Evolutionary conservation across 2,888 invertebrate genomes (phyloP).

Genomic region (Caenorhabditis sp.): DNA sequence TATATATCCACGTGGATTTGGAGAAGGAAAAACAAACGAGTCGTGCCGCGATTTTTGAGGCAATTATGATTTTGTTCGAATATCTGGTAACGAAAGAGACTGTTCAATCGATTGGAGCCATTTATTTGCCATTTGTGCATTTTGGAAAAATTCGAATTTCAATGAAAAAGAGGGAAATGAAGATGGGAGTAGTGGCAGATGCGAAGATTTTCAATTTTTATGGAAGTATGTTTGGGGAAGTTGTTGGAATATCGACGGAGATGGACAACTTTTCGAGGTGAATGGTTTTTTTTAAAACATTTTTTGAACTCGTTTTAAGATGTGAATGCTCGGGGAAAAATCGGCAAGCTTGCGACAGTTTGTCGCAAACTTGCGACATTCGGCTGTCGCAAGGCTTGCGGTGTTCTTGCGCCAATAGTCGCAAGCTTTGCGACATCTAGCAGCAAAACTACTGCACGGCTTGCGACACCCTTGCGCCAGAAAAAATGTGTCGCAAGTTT

Average conservation of each 20-base stretch:
- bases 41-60: slow-evolving; percentile 21
- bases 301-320: too few relatives aligned
- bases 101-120: background rate
- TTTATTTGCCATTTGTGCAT: slow-evolving; percentile 30
- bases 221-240: slow-evolving; percentile 24
- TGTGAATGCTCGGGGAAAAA: too few relatives aligned
- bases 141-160: slow-evolving; percentile 34
- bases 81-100: background rate
- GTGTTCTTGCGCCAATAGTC: too few relatives aligned
- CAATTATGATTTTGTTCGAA: slow-evolving; percentile 13
- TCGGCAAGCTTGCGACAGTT: too few relatives aligned
- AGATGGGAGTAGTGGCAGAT: background rate
- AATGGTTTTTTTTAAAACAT: too few relatives aligned
- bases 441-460: too few relatives aligned
- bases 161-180: slow-evolving; percentile 5
- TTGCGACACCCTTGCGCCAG: too few relatives aligned
- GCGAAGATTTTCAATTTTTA: slow-evolving; percentile 25
- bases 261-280: too few relatives aligned
- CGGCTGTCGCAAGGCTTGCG: too few relatives aligned
- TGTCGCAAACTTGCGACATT: too few relatives aligned
- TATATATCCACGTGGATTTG: slow-evolving; percentile 26
- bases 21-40: slow-evolving; percentile 18
- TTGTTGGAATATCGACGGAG: slow-evolving; percentile 6
- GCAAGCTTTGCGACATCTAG: too few relatives aligned
- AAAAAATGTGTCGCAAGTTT: too few relatives aligned